These are phyloP conservation scores for Stramonita haemastoma DNA, from an alignment of 2,888 invertebrate species.

Conservation along the genomic window DNA sequence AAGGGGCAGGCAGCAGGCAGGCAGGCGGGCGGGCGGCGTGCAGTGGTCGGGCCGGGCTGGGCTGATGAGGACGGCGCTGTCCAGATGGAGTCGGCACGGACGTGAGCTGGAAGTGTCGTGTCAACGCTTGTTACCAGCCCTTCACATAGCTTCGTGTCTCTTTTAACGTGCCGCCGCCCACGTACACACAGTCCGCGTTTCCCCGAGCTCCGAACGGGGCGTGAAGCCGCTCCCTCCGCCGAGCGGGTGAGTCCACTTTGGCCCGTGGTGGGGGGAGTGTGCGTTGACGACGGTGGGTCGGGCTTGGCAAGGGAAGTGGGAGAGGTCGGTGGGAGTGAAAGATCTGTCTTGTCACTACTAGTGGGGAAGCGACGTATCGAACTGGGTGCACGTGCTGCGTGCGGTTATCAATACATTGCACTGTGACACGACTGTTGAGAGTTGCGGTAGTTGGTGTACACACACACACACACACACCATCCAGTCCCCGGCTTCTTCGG, in stretches of 20 bases:
- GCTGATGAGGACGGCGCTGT: background rate
- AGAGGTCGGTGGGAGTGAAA: background rate
- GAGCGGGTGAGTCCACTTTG: conserved; percentile 21
- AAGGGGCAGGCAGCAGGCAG: background rate
- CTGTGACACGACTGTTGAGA: background rate
- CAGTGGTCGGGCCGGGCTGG: background rate
- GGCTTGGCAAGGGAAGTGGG: background rate
- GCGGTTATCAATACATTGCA: conserved; percentile 6
- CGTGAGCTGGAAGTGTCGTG: conserved; percentile 16
- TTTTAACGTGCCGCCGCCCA: conserved; percentile 33
- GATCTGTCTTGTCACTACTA: background rate
- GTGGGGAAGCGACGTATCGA: conserved; percentile 1
- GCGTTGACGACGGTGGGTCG: background rate
- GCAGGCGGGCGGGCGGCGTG: background rate
- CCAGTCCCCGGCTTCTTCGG: background rate
- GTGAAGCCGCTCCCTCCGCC: conserved; percentile 25
- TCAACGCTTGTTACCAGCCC: conserved; percentile 4
- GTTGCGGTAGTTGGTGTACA: background rate
- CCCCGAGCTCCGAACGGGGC: background rate
- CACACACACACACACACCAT: background rate
- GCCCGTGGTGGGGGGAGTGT: background rate
- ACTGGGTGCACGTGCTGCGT: background rate
- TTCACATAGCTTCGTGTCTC: conserved; percentile 10
- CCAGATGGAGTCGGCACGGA: background rate
- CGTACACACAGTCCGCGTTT: conserved; percentile 16